Base-by-base conservation (phyloP, 2,888 invertebrate species). In the Chesias legatella region DNA sequence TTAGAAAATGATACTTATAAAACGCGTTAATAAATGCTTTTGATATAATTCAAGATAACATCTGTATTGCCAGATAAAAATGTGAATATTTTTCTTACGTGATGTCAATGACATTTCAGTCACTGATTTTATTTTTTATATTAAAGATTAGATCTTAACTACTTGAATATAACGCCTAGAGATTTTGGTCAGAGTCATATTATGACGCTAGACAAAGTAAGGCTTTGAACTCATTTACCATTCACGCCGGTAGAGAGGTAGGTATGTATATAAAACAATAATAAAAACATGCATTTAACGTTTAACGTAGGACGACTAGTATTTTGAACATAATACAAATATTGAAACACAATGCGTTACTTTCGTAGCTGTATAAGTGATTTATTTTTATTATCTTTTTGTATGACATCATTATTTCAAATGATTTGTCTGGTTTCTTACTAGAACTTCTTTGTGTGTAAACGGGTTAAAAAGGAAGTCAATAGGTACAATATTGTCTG, bases 51-150 rank as follows among this genome's bases (percentile, higher is more conserved):
- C 75, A 75, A 75, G 75, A 71, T 69, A 69, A 76, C 75, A 79
- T 88, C 88, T 88, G 88, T 86, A 86, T 88, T 88, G 88, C 88
- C 88, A 88, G 85, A 86, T 88, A 88, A 84, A 85, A 82, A 82
- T 85, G 83, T 86, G 84, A 85, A 86, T 85, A 86, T 86, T 88
- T 88, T 88, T 84, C 84, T 82, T 85, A 76, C 75, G 73, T 78
- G 75, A 79, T 82, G 83, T 83, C 81, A 78, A 79, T 85, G 85
- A 80, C 81, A 81, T 83, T 84, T 79, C 76, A 78, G 82, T 86
- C 85, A 78, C 83, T 83, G 78, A 79, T 79, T 84, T 79, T 69
- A 70, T 85, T 85, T 79, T 82, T 82, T 81, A 77, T 77, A 77
- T 74, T 75, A 67, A 80, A 79, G 73, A 82, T 79, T 81, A 82